Percentiles rank a stretch among this genome's conserved stretches.
phyloP scores from a whole-genome alignment of 1,140 invertebrate species.

The Formica selysi region DNA sequence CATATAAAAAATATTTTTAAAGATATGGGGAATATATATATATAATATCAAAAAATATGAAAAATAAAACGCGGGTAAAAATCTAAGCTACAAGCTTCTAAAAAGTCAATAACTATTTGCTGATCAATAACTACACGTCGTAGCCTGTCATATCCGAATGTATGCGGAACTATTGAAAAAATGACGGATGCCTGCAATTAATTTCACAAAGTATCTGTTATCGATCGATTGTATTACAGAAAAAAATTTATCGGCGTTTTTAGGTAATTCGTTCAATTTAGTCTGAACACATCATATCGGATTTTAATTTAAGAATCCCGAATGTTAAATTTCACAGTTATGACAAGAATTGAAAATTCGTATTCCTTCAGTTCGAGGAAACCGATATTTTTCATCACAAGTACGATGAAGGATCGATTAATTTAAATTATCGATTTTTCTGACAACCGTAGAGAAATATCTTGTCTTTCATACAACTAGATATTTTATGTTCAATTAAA shows the following conservation, averaged over 20 bases:
- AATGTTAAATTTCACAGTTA: conserved; percentile 54
- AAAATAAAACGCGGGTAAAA: neutral
- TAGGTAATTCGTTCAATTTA: conserved; percentile 53
- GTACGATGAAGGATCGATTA: conserved; percentile 31
- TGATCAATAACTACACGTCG: neutral
- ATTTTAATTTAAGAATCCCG: conserved; percentile 54
- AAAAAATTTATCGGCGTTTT: conserved; percentile 32
- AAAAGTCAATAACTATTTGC: conserved; percentile 18
- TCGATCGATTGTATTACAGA: conserved; percentile 43
- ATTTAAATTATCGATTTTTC: conserved; percentile 40
- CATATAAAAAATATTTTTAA: neutral
- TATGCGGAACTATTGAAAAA: conserved; percentile 28
- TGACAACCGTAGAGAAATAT: neutral
- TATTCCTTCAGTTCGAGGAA: conserved; percentile 1
- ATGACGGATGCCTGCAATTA: conserved; percentile 49
- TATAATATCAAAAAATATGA: conserved; percentile 6
- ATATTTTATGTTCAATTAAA: neutral
- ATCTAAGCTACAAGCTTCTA: neutral
- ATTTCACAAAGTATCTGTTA: conserved; percentile 47
- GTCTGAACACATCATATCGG: conserved; percentile 36
- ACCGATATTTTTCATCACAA: conserved; percentile 49
- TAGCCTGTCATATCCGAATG: conserved; percentile 7
- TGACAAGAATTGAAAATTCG: conserved; percentile 17
- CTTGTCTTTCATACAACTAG: neutral
- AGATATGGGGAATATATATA: neutral